These are phyloP conservation scores for Ferdinandea cuprea DNA, from an alignment of 2,888 invertebrate genomes.

Conservation along the genomic window DNA sequence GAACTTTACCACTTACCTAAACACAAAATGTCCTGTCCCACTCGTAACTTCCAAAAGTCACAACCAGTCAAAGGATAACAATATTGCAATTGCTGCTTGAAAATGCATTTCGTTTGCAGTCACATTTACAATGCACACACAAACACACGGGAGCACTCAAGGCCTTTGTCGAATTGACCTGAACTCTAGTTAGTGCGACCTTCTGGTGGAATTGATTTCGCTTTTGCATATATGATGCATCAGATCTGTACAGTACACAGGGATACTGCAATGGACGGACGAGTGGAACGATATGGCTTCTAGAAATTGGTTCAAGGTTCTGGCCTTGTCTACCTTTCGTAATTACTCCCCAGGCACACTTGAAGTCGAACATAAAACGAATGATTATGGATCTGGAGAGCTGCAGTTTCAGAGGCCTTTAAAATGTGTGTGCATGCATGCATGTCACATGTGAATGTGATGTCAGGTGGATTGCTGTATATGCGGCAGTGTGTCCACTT, in stretches of 20 bases:
- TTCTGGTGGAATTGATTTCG: slow-evolving; percentile 65
- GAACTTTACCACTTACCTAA: too few species aligned
- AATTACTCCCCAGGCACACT: slow-evolving; percentile 57
- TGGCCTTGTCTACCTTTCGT: slow-evolving; percentile 62
- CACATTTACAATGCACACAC: slow-evolving; percentile 12
- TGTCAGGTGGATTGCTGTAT: slow-evolving; percentile 7
- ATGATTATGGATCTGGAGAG: slow-evolving; percentile 10
- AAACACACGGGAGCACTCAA: slow-evolving; percentile 17
- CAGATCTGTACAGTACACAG: not conserved
- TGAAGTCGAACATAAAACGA: slow-evolving; percentile 39
- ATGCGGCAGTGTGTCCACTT: slow-evolving; percentile 37
- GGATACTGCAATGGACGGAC: slow-evolving; percentile 18
- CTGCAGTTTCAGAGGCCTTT: not conserved
- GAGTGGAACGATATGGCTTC: slow-evolving; percentile 41
- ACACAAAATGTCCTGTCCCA: not conserved
- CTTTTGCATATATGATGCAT: slow-evolving; percentile 57
- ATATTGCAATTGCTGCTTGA: not conserved
- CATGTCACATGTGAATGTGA: slow-evolving; percentile 37
- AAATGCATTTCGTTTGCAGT: slow-evolving; percentile 9
- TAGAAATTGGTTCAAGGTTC: slow-evolving; percentile 69
- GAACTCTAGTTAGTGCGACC: slow-evolving; percentile 57
- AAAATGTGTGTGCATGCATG: slow-evolving; percentile 32
- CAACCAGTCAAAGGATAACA: slow-evolving; percentile 32
- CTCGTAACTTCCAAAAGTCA: not conserved
- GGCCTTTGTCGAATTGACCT: slow-evolving; percentile 55